Percentiles rank a stretch among this genome's conserved stretches.
Evolutionary conservation across 2,888 invertebrate species (phyloP).

Genomic region (Hipparchia semele): DNA sequence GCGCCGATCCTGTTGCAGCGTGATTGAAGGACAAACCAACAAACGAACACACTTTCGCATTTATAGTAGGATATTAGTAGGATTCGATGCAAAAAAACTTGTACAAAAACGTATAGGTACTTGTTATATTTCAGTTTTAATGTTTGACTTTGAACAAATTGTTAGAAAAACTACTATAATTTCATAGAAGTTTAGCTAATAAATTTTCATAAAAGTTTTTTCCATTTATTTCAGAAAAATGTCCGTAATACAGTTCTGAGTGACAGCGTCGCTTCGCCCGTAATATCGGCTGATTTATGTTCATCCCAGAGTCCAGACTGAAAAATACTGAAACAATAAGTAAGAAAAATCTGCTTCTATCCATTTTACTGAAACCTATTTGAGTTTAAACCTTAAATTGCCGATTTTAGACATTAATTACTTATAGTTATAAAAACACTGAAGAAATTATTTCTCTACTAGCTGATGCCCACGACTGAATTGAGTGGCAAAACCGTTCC

Average conservation of each 20-base stretch:
- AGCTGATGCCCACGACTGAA: too few relatives aligned
- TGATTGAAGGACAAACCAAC: too few relatives aligned
- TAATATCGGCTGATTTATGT: conserved; percentile 34
- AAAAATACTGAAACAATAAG: conserved; percentile 24
- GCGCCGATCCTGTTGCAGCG: too few relatives aligned
- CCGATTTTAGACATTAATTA: neutral
- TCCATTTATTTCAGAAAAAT: conserved; percentile 10
- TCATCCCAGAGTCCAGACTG: conserved; percentile 20
- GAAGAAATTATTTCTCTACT: too few relatives aligned
- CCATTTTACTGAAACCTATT: neutral
- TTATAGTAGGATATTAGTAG: too few relatives aligned
- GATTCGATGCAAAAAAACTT: too few relatives aligned
- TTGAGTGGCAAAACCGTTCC: too few relatives aligned
- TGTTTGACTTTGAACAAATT: neutral
- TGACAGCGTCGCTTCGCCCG: conserved; percentile 28
- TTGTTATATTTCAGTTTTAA: too few relatives aligned
- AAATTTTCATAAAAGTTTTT: conserved; percentile 2
- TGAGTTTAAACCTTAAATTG: neutral
- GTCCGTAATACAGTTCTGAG: conserved; percentile 22
- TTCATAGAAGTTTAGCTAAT: neutral
- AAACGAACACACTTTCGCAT: too few relatives aligned
- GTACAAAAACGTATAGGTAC: too few relatives aligned
- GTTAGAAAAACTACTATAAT: neutral
- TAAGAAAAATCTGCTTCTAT: conserved; percentile 5
- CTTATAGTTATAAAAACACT: neutral